Evolutionary conservation across 2,797 vertebrate genomes (phyloP).

Genomic region (Sebastes minor): DNA sequence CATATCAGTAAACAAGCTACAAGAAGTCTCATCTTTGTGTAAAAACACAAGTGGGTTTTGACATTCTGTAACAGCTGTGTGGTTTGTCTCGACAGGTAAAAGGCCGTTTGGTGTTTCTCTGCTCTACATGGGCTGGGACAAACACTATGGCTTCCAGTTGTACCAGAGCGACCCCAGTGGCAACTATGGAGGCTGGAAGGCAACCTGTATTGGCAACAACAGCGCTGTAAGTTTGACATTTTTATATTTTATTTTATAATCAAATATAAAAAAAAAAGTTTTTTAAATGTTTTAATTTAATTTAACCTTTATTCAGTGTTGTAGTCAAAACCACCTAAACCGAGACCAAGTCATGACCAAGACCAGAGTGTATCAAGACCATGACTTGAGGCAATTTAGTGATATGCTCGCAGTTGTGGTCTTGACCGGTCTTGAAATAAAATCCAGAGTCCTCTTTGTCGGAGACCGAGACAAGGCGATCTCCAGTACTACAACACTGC

Average conservation of each 20-base stretch:
- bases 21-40: not conserved
- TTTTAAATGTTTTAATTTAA: rapidly evolving
- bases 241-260: not conserved
- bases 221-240: slow-evolving; percentile 88
- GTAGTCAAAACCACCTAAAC: too few relatives aligned
- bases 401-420: rapidly evolving
- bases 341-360: too few relatives aligned
- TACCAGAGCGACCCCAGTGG: slow-evolving; percentile 99
- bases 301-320: too few relatives aligned
- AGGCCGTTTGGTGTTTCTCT: slow-evolving; percentile 97
- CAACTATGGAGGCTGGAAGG: slow-evolving; percentile 99
- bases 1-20: not conserved
- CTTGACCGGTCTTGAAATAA: too few relatives aligned
- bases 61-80: not conserved
- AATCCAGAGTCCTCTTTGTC: too few relatives aligned
- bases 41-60: not conserved
- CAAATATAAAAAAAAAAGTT: too few relatives aligned
- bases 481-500: too few relatives aligned
- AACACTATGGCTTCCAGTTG: slow-evolving; percentile 98
- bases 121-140: slow-evolving; percentile 99
- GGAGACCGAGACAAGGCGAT: too few relatives aligned
- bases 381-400: too few relatives aligned
- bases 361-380: too few relatives aligned
- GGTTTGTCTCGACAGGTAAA: slow-evolving; percentile 84
- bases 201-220: slow-evolving; percentile 98